These are phyloP conservation scores for Lottia scabra DNA, from an alignment of 2,888 invertebrate genomes.

Conservation along the genomic window DNA sequence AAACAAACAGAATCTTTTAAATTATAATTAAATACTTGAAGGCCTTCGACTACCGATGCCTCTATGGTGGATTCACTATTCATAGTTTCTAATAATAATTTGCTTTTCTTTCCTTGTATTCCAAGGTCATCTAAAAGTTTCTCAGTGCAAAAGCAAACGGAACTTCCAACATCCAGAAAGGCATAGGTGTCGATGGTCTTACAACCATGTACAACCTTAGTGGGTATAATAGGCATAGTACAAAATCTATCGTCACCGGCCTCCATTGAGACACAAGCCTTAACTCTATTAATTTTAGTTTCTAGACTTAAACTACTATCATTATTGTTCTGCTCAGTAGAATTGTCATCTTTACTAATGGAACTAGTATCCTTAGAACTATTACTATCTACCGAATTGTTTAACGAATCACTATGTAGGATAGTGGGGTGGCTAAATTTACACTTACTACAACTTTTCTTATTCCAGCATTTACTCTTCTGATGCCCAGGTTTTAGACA, in stretches of 20 bases:
- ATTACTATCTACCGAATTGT: too few relatives aligned
- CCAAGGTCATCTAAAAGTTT: background rate
- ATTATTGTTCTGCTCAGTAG: too few relatives aligned
- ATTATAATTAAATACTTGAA: slow-evolving; percentile 2
- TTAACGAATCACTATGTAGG: background rate
- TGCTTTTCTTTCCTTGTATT: slow-evolving; percentile 4
- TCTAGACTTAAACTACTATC: too few relatives aligned
- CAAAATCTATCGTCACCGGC: slow-evolving; percentile 6
- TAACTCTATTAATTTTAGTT: background rate
- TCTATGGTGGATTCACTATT: background rate
- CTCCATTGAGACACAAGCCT: background rate
- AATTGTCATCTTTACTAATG: too few relatives aligned
- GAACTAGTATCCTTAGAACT: too few relatives aligned
- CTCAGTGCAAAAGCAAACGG: slow-evolving; percentile 15
- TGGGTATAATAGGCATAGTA: slow-evolving; percentile 24
- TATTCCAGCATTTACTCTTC: slow-evolving; percentile 3
- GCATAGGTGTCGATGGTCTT: slow-evolving; percentile 14
- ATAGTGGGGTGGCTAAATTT: slow-evolving; percentile 13
- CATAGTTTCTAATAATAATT: slow-evolving; percentile 16
- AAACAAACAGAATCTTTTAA: background rate
- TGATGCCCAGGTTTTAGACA: slow-evolving; percentile 12
- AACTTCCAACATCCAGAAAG: slow-evolving; percentile 19
- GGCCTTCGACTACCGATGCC: slow-evolving; percentile 3
- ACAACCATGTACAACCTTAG: slow-evolving; percentile 5
- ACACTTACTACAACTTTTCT: slow-evolving; percentile 6